Conservation (phyloP, 2,888 invertebrate species). For the Drosophila borborema region DNA sequence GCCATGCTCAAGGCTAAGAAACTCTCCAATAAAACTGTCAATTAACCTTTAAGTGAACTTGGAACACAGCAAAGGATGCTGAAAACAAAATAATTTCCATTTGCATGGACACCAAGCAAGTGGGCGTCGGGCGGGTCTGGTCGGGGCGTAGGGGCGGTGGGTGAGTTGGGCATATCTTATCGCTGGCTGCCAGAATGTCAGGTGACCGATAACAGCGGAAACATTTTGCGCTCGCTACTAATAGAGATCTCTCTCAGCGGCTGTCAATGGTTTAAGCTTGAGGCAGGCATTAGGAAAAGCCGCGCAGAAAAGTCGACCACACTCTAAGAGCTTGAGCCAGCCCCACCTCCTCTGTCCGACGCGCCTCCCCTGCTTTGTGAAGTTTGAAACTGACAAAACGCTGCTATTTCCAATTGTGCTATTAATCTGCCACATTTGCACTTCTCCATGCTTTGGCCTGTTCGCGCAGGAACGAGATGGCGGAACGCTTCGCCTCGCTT, state of each 20-base stretch:
- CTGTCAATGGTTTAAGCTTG: conserved; percentile 32
- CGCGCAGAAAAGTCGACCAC: conserved; percentile 37
- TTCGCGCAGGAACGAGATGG: conserved; percentile 30
- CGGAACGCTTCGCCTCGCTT: conserved; percentile 40
- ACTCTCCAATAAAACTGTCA: conserved; percentile 76
- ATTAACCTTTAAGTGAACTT: conserved; percentile 78
- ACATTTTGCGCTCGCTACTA: conserved; percentile 63
- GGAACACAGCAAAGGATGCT: conserved; percentile 37
- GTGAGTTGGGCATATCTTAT: conserved; percentile 42
- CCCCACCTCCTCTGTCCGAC: not conserved
- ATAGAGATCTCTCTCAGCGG: conserved; percentile 71
- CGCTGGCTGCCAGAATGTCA: conserved; percentile 69
- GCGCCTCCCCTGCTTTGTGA: conserved; percentile 49
- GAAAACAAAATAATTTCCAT: conserved; percentile 63
- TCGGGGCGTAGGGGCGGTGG: not conserved
- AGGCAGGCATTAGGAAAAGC: conserved; percentile 48
- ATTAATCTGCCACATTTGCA: conserved; percentile 85
- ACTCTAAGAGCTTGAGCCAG: conserved; percentile 26
- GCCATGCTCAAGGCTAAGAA: conserved; percentile 46
- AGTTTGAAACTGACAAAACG: conserved; percentile 77
- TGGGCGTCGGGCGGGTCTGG: not conserved
- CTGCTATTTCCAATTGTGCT: conserved; percentile 82
- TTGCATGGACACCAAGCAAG: conserved; percentile 37
- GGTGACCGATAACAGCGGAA: conserved; percentile 43
- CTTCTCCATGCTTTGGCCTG: conserved; percentile 57